A percentile compares a stretch with the other conserved stretches of the same genome.
phyloP scores from a whole-genome alignment of 2,113 vertebrate genomes.

The Solenodon paradoxus region DNA sequence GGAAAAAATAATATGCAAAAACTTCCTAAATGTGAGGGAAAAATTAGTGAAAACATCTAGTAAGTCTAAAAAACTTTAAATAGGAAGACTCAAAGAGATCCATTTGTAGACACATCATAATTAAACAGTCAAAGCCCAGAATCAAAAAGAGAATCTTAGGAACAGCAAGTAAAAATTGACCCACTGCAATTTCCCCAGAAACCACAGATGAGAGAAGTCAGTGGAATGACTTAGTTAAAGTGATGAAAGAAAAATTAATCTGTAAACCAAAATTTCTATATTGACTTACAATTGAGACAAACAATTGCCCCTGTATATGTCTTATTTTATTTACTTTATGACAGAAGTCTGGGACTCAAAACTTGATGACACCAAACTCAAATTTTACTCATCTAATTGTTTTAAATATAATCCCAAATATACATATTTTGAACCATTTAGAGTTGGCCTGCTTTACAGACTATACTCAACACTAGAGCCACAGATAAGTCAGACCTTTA shows the following conservation, averaged over 20 bases:
- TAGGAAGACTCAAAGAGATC: background rate
- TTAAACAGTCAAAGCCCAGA: background rate
- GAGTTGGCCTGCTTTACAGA: background rate
- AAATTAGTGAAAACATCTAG: background rate
- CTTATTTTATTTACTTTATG: background rate
- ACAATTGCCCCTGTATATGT: background rate
- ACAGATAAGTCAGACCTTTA: background rate
- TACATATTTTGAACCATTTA: background rate
- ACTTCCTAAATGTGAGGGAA: background rate
- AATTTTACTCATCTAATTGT: background rate
- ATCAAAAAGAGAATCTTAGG: background rate
- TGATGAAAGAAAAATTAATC: background rate
- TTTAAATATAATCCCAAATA: background rate
- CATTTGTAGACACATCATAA: background rate
- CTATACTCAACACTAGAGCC: background rate
- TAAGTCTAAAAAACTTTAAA: background rate
- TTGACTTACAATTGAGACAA: background rate
- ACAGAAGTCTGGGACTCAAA: background rate
- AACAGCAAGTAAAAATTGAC: background rate
- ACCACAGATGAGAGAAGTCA: background rate
- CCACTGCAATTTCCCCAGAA: background rate
- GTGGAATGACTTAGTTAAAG: background rate
- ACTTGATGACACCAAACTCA: background rate
- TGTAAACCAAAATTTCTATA: background rate
- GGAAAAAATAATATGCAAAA: background rate